These are phyloP conservation scores for Battus philenor DNA, from an alignment of 1,140 invertebrate species.

Conservation along the genomic window DNA sequence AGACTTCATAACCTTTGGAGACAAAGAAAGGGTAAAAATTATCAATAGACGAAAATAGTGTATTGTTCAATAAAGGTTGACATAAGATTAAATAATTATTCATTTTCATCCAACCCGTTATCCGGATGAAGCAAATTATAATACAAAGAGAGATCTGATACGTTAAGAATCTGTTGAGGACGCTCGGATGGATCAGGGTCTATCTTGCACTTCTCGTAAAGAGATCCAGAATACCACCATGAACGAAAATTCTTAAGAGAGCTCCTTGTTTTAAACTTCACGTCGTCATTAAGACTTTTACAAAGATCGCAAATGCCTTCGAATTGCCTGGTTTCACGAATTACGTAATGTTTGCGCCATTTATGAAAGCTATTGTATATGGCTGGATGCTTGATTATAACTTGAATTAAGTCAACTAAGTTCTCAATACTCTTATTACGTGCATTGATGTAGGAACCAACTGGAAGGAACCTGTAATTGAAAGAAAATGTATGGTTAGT, in stretches of 20 bases:
- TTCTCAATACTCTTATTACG: conserved; percentile 20
- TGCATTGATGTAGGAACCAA: conserved; percentile 49
- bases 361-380: conserved; percentile 39
- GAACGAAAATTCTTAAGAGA: conserved; percentile 38
- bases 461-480: conserved; percentile 60
- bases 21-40: conserved; percentile 9
- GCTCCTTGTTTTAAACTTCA: conserved; percentile 16
- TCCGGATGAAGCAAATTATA: not conserved
- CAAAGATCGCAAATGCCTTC: conserved; percentile 47
- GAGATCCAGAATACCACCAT: conserved; percentile 44
- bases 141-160: not conserved
- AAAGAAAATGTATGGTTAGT: too few species aligned
- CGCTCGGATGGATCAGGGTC: not conserved
- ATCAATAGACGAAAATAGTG: not conserved
- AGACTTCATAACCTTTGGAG: conserved; percentile 8
- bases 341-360: conserved; percentile 47
- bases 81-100: too few species aligned
- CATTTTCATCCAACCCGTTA: too few species aligned
- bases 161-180: not conserved
- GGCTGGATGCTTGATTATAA: conserved; percentile 34
- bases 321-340: conserved; percentile 22
- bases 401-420: conserved; percentile 34
- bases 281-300: conserved; percentile 32
- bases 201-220: conserved; percentile 31
- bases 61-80: too few species aligned